Percentiles rank a stretch among this genome's conserved stretches.
phyloP scores from a whole-genome alignment of 2,797 vertebrate genomes.

The Oceanodroma leucorhoa region DNA sequence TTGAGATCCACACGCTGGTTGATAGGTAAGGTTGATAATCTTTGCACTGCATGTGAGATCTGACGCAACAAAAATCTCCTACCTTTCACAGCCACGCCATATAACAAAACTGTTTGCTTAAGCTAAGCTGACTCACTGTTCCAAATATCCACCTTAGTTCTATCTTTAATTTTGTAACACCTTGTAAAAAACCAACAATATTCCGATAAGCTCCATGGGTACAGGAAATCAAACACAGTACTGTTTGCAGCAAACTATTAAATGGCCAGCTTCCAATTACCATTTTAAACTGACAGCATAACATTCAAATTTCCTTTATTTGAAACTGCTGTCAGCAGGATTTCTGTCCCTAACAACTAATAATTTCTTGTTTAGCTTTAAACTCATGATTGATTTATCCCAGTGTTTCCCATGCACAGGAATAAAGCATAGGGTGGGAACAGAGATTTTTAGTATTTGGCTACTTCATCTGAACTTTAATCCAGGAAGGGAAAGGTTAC shows the following conservation, averaged over 20 bases:
- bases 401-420: not conserved
- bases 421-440: not conserved
- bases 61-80: not conserved
- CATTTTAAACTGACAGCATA: not conserved
- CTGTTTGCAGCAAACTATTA: not conserved
- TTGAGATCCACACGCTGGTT: not conserved
- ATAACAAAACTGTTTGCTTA: not conserved
- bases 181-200: not conserved
- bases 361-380: conserved; percentile 32
- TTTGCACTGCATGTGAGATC: not conserved
- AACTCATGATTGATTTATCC: not conserved
- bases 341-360: conserved; percentile 16
- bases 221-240: conserved; percentile 44
- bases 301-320: conserved; percentile 19
- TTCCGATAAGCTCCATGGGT: not conserved
- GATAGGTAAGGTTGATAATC: not conserved
- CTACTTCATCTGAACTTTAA: not conserved
- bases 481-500: not conserved
- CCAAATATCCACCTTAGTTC: not conserved
- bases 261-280: not conserved
- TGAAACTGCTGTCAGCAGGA: conserved; percentile 15
- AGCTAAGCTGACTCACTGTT: conserved; percentile 1
- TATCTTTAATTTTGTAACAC: conserved; percentile 20
- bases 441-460: not conserved
- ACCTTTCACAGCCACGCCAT: not conserved